Evolutionary conservation across 2,113 vertebrate genomes (phyloP).

Genomic region (Cromileptes altivelis): DNA sequence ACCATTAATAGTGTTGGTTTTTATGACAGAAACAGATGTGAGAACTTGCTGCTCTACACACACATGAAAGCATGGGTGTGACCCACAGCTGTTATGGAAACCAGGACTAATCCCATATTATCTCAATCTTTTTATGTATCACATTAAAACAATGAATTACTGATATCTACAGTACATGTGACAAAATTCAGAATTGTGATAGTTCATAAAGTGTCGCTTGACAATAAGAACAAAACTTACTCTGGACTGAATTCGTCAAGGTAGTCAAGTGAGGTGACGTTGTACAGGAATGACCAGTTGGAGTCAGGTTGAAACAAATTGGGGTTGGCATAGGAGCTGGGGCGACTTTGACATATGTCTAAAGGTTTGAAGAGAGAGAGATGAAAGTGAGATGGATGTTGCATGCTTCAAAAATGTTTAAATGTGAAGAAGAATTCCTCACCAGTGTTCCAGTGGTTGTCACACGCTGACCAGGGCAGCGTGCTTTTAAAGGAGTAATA

Average conservation of each 20-base stretch:
- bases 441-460: constrained; percentile 94
- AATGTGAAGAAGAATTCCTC: background rate
- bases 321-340: constrained; percentile 12
- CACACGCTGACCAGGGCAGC: constrained; percentile 92
- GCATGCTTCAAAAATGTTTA: background rate
- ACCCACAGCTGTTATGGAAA: background rate
- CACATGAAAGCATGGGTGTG: constrained; percentile 14
- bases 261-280: constrained; percentile 20
- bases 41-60: background rate
- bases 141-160: background rate
- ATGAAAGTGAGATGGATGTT: background rate
- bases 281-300: constrained; percentile 73
- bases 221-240: constrained; percentile 56
- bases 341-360: constrained; percentile 29
- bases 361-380: background rate
- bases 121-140: background rate
- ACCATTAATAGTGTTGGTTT: background rate
- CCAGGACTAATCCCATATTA: background rate
- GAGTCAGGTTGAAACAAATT: constrained; percentile 29
- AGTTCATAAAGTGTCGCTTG: background rate
- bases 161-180: background rate
- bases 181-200: background rate
- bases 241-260: fast-evolving
- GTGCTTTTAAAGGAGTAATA: constrained; percentile 88
- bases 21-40: background rate